Evolutionary conservation across 2,797 vertebrate species (phyloP).

Genomic region (Arctocebus calabarensis): DNA sequence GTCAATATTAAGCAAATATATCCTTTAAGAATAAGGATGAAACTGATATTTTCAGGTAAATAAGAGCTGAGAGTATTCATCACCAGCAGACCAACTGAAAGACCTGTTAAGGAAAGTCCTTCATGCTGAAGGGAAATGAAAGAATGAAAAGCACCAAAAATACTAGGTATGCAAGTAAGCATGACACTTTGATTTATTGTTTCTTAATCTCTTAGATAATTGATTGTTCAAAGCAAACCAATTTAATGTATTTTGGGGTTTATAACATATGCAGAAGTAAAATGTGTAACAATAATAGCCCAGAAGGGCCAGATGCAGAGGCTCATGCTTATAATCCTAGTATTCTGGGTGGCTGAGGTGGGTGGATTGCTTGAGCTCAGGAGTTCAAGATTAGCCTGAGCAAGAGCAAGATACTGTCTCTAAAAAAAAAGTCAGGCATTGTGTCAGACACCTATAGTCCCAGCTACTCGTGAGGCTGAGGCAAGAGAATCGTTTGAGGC

Average conservation of each 20-base stretch:
- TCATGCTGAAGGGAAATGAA: background rate
- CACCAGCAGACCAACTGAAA: background rate
- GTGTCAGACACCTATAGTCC: too few species aligned
- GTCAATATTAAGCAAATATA: background rate
- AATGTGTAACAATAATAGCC: background rate
- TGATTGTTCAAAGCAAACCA: slow-evolving; percentile 16
- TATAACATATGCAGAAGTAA: background rate
- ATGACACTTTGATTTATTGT: background rate
- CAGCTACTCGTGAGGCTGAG: too few species aligned
- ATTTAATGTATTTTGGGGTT: background rate
- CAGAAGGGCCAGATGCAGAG: background rate
- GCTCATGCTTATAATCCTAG: too few species aligned
- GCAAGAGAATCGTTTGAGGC: too few species aligned
- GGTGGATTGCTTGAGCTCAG: too few species aligned
- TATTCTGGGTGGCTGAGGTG: too few species aligned
- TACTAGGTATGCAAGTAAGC: background rate
- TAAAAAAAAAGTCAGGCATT: too few species aligned
- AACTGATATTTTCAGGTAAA: slow-evolving; percentile 31
- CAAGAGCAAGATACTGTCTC: too few species aligned
- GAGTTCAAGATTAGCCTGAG: too few species aligned
- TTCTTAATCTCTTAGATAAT: background rate
- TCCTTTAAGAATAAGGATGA: slow-evolving; percentile 25
- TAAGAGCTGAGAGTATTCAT: background rate
- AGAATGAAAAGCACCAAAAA: background rate
- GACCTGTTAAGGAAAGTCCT: slow-evolving; percentile 5